Percentiles rank a stretch among this genome's conserved stretches.
These are phyloP conservation scores for Apteryx owenii DNA, from an alignment of 2,113 vertebrate genomes.

Conservation along the genomic window DNA sequence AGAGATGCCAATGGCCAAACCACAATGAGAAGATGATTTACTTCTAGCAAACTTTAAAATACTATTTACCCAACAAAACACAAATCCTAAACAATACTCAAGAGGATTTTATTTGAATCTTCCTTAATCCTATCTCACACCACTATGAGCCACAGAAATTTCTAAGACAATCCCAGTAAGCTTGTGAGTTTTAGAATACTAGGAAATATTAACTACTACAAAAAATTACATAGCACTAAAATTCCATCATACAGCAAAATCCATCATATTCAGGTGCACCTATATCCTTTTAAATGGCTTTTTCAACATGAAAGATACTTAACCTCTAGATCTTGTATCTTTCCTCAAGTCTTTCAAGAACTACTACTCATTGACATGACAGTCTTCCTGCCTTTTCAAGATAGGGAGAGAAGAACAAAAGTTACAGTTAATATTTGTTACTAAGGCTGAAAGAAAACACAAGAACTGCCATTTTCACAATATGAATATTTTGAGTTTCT, in stretches of 20 bases:
- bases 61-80: neutral
- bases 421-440: neutral
- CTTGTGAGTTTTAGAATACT: neutral
- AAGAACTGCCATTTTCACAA: slow-evolving; percentile 27
- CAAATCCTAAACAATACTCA: neutral
- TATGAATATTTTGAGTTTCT: neutral
- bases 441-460: neutral
- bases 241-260: neutral
- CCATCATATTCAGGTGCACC: neutral
- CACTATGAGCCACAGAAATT: neutral
- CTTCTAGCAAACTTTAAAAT: neutral
- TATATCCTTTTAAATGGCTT: neutral
- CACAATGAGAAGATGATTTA: neutral
- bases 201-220: neutral
- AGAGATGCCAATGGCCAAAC: neutral
- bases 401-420: neutral
- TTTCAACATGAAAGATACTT: neutral
- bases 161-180: neutral
- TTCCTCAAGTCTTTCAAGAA: neutral
- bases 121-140: neutral
- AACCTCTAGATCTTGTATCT: neutral
- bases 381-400: neutral
- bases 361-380: neutral
- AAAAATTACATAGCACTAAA: neutral
- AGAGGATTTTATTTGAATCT: neutral